Base-by-base conservation (phyloP, 2,113 vertebrate genomes). In the Stomatorhinus ivindoensis region DNA sequence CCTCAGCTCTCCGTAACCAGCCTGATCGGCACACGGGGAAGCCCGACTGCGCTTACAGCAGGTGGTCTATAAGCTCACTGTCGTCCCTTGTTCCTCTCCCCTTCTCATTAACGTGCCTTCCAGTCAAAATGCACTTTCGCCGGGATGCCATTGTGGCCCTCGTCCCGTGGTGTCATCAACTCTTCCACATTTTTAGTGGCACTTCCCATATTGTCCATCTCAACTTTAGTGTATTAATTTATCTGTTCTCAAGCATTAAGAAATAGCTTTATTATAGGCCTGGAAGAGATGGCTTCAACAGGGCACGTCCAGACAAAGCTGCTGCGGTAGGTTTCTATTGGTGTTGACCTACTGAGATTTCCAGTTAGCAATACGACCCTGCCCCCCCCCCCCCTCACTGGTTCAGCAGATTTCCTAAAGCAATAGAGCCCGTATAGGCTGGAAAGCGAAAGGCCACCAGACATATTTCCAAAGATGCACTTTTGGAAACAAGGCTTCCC, bases 41-140 rank as follows among this genome's bases (percentile, higher is more conserved):
- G 31, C 61, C 44, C 4, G 39, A 31, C 51, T 73, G 50, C 11
- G 3, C 85, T 47, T 7, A 5, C 0, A 85, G 90, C 93, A 94
- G 42, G 10, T 46, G 84, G 92, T 94, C 82, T 76, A 84, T 42
- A 44, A 50, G 47, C 61, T n/a, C 13, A n/a, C 65, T 27, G 47
- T 51, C 47, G 58, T 53, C 65, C 84, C 83, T 55, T 85, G 65
- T 31, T 53, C 27, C 46, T 9, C 27, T 39, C n/a, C 27, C 24
- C 31, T n/a, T 47, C 85, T 47, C 89, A 93, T 95, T 95, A 51
- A 35, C 3, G 85, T 87, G 85, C 85, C 85, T 87, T 87, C 50
- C 48, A 35, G 27, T 53, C 50, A 53, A 55, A 39, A 53, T 35
- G 50, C 85, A 53, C 85, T 87, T 87, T 87, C 31, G 85, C 50